Conservation (phyloP, 2,797 vertebrate species). For the Anabacerthia variegaticeps region DNA sequence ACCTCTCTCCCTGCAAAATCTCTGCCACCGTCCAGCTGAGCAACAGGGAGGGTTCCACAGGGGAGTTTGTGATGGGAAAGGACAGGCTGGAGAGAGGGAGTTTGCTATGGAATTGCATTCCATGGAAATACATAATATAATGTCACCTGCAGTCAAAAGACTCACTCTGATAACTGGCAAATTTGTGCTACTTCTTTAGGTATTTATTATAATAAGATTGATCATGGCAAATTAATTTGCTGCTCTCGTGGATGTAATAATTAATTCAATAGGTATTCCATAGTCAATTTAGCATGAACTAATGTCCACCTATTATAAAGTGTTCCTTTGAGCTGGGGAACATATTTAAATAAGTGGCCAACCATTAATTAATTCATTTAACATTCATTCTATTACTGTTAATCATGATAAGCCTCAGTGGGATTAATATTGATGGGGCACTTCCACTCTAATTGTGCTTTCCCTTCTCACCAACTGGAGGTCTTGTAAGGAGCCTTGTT, state of each 20-base stretch:
- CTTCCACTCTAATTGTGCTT: conserved; percentile 41
- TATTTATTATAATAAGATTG: conserved; percentile 69
- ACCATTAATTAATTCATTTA: conserved; percentile 75
- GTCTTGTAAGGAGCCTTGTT: not conserved
- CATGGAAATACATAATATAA: not conserved
- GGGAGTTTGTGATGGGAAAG: not conserved
- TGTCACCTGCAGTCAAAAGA: conserved; percentile 66
- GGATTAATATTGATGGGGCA: conserved; percentile 70
- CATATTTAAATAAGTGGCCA: conserved; percentile 74
- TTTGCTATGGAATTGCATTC: conserved; percentile 19
- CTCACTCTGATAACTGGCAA: conserved; percentile 41
- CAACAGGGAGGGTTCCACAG: not conserved
- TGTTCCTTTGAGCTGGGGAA: conserved; percentile 65
- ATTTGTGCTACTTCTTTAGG: conserved; percentile 58
- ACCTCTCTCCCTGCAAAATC: not conserved
- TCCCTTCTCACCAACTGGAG: not conserved
- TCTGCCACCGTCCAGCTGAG: not conserved
- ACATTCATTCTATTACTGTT: conserved; percentile 70
- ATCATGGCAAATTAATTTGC: conserved; percentile 73
- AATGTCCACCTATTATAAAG: conserved; percentile 73
- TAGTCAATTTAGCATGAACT: conserved; percentile 69
- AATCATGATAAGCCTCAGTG: conserved; percentile 66
- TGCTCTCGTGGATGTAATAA: conserved; percentile 63
- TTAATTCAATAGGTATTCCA: conserved; percentile 74
- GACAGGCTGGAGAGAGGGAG: not conserved